Conservation (phyloP, 2,113 vertebrate genomes). For the Scomber colias region DNA sequence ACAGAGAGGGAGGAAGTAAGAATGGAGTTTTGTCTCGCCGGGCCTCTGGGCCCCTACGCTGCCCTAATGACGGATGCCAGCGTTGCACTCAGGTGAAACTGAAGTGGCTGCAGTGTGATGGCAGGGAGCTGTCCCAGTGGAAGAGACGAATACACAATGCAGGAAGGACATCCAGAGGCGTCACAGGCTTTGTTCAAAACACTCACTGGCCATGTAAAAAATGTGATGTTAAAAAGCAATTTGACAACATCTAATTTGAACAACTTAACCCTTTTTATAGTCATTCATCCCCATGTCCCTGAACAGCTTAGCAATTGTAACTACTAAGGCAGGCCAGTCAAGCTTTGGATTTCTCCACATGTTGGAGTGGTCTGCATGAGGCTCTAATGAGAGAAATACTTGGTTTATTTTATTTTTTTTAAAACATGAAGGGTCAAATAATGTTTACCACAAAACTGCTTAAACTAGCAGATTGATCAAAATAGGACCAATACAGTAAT, state of each 20-base stretch:
- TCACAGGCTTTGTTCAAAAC: slow-evolving; percentile 15
- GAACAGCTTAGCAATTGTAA: not conserved
- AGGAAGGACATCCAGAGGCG: slow-evolving; percentile 29
- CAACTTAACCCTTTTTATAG: not conserved
- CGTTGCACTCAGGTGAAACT: slow-evolving; percentile 71
- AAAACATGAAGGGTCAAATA: too few relatives aligned
- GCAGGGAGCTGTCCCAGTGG: slow-evolving; percentile 34
- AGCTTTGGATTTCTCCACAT: not conserved
- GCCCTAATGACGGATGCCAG: slow-evolving; percentile 58
- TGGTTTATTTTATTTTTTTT: too few relatives aligned
- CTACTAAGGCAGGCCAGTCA: too few relatives aligned
- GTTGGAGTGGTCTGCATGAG: not conserved
- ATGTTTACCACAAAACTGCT: too few relatives aligned
- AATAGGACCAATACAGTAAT: too few relatives aligned
- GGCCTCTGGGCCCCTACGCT: slow-evolving; percentile 27
- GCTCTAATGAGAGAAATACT: not conserved
- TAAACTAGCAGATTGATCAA: too few relatives aligned
- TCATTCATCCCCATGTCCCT: not conserved
- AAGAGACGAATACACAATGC: slow-evolving; percentile 48
- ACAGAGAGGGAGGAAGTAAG: not conserved
- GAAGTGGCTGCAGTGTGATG: slow-evolving; percentile 59
- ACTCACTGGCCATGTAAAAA: not conserved
- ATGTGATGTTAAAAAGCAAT: not conserved
- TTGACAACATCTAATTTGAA: too few relatives aligned
- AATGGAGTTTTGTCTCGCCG: slow-evolving; percentile 10